Evolutionary conservation across 2,888 invertebrate genomes (phyloP), one percentile per base, ranked within the genome.

Genomic region (Troides helena): DNA sequence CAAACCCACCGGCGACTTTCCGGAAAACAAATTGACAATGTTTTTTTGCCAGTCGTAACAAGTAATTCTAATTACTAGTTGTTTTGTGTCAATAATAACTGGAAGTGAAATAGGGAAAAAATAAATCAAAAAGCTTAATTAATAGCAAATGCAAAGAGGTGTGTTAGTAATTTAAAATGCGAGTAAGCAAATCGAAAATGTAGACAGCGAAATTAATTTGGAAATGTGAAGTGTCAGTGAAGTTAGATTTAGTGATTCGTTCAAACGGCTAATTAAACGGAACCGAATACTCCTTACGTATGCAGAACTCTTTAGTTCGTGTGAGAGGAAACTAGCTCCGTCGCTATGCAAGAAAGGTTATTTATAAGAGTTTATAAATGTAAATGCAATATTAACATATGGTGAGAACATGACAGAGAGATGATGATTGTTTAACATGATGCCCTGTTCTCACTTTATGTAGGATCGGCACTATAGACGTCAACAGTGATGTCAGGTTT

Each of bases 281-380:
- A 65, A 69, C 66, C 59, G 66, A 66, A 70, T 25, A 53, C 59
- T 59, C 53, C 46, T 70, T 70, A 66, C 66, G 70, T 70, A 59
- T 63, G 36, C 36, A 63, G 56, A 46, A 56, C n/a, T 67, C 65
- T 67, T 67, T 67, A 62, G 69, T 63, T 62, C 66, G 62, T 53
- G 61, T 43, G 23, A 70, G 70, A 39, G 70, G 66, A 70, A 70
- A 66, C 66, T n/a, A 39, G 39, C 59, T 62, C 59, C 63, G 58
- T 62, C 53, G 53, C 50, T 25, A 62, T 21, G n/a, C 62, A 62
- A 39, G 53, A 36, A 21, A 36, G 23, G 58, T 65, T 62, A 61
- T 50, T 36, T 53, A 8, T 39, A 25, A 8, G 7, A 39, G 39
- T 39, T 39, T 10, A 1, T 39, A 39, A 10, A 10, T 39, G 39